Percentiles rank a stretch among this genome's conserved stretches.
Evolutionary conservation across 2,888 invertebrate species (phyloP).

Genomic region (Ectemnius cavifrons): DNA sequence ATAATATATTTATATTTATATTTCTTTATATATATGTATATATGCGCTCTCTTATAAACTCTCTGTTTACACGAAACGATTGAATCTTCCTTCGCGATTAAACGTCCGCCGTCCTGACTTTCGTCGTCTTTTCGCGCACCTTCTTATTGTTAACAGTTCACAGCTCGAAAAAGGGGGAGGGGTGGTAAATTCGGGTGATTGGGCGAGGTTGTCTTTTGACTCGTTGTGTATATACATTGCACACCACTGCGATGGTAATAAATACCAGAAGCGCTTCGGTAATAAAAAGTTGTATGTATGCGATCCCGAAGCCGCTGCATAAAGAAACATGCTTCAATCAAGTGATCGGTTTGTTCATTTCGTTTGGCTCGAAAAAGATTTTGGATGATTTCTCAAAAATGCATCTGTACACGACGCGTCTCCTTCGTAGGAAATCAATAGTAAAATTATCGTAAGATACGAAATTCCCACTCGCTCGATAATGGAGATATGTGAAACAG

Average conservation of each 20-base stretch:
- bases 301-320: too few species aligned
- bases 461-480: too few species aligned
- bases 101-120: slow-evolving; percentile 46
- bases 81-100: slow-evolving; percentile 49
- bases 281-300: too few species aligned
- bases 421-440: too few species aligned
- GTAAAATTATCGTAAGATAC: too few species aligned
- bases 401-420: too few species aligned
- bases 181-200: background rate
- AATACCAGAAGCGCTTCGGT: slow-evolving; percentile 17
- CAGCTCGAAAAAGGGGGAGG: slow-evolving; percentile 24
- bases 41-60: slow-evolving; percentile 58
- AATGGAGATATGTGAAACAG: too few species aligned
- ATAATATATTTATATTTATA: slow-evolving; percentile 16
- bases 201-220: too few species aligned
- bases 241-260: slow-evolving; percentile 40
- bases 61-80: slow-evolving; percentile 54
- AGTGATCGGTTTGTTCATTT: too few species aligned
- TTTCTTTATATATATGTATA: slow-evolving; percentile 9
- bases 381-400: too few species aligned
- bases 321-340: too few species aligned
- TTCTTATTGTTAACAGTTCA: slow-evolving; percentile 20
- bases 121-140: slow-evolving; percentile 51
- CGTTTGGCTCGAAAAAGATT: too few species aligned
- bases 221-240: slow-evolving; percentile 20